A percentile compares a stretch with the other conserved stretches of the same genome.
Evolutionary conservation across 2,797 vertebrate genomes (phyloP).

Genomic region (Tangara arthus): DNA sequence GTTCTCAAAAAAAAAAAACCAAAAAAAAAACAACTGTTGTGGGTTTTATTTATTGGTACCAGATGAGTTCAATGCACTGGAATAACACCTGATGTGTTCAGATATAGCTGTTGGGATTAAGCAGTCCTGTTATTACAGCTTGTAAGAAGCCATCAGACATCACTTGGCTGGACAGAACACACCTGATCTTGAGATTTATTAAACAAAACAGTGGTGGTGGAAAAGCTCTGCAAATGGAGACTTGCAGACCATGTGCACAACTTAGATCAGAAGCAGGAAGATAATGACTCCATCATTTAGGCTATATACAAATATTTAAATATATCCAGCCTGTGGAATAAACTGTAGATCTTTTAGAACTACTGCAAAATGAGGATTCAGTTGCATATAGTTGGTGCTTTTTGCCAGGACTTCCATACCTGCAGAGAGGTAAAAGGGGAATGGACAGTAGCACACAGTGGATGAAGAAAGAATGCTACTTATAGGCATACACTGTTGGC

Average conservation of each 20-base stretch:
- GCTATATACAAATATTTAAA: background rate
- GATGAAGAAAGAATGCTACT: background rate
- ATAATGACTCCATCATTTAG: background rate
- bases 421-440: background rate
- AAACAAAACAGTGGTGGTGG: background rate
- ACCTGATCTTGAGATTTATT: background rate
- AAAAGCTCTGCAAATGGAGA: background rate
- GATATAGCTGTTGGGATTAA: background rate
- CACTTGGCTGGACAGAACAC: background rate
- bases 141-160: background rate
- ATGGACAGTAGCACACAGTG: background rate
- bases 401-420: background rate
- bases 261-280: background rate
- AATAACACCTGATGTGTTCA: background rate
- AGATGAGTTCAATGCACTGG: background rate
- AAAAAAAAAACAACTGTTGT: background rate
- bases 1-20: background rate
- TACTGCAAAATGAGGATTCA: background rate
- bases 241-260: background rate
- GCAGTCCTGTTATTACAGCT: background rate
- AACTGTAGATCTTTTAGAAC: background rate
- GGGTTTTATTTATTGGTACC: background rate
- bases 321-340: background rate
- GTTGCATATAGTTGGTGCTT: background rate
- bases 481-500: background rate